phyloP scores from a whole-genome alignment of 2,797 vertebrate species.

The Rhynchotus rufescens region DNA sequence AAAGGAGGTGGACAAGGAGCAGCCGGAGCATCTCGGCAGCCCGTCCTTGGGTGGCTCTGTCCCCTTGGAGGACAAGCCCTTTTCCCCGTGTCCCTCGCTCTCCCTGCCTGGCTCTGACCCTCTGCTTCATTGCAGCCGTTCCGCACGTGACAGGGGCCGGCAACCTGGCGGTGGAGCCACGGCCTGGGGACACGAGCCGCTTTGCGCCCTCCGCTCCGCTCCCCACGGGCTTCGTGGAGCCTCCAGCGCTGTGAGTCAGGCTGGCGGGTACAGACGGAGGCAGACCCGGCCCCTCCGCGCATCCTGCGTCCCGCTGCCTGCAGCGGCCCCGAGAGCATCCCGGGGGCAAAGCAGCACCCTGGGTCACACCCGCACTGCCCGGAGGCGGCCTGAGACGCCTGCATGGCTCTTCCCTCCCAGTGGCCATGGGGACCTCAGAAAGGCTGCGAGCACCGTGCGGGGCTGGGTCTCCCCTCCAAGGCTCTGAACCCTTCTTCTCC shows the following conservation, averaged over 20 bases:
- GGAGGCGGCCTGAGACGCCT: neutral
- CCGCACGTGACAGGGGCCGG: neutral
- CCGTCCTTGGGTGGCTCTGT: neutral
- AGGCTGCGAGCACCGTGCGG: too few relatives aligned
- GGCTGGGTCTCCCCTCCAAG: too few relatives aligned
- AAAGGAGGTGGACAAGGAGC: neutral
- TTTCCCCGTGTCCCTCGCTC: neutral
- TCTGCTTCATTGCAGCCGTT: neutral
- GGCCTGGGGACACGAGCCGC: accelerated
- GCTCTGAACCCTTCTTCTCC: too few relatives aligned
- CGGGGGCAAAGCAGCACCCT: neutral
- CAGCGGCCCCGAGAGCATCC: neutral
- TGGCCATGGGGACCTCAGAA: too few relatives aligned
- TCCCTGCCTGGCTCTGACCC: neutral
- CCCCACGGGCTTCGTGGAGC: accelerated
- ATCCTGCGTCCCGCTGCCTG: accelerated
- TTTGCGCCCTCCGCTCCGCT: neutral
- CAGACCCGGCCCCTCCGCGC: neutral
- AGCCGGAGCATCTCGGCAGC: neutral
- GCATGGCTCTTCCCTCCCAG: neutral
- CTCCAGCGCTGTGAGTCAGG: constrained; percentile 8
- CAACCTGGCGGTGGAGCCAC: too few relatives aligned
- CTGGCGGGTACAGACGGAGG: accelerated
- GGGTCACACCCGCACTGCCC: neutral
- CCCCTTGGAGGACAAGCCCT: neutral